Evolutionary conservation across 1,140 invertebrate species (phyloP), one percentile per base, ranked within the genome.

Genomic region (Brachionus asplanchnoidis): DNA sequence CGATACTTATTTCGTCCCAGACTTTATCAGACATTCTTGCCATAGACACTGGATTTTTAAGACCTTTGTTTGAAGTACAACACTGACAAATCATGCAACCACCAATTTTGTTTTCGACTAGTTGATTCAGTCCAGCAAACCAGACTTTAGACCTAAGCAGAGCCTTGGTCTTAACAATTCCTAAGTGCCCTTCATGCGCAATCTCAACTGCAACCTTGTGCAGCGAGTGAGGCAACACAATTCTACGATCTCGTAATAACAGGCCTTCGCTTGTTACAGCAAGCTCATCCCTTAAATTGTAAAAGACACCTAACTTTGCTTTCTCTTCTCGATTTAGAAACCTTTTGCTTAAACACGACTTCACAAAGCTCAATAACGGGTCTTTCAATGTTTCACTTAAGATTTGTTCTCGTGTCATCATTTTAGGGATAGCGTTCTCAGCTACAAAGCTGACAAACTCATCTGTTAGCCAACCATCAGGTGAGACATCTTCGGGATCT

Each of bases 151-250:
- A 77, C 75, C 85, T 46, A 0, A 87, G 44, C 50, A 86, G 75
- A 17, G 80, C 73, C 82, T 86, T 86, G 3, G 87, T 86, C 83
- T 85, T 85, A n/a, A 75, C 60, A 44, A 86, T 86, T 7, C 85
- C 86, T 28, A 86, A 60, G 68, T 86, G 85, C 32, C 79, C 85
- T 56, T 85, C 82, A 36, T 86, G 83, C 11, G 84, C 86, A 50
- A 85, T 60, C 80, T 84, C 84, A 26, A 86, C 85, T 3, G 84
- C 70, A 26, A 60, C 53, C 20, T 66, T 79, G 14, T 85, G 85
- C 3, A 86, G 68, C 20, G 28, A 84, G 3, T 53, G n/a, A 50
- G 85, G 87, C 9, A 86, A 73, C 3, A 87, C 77, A 23, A 87
- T 85, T 40, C 73, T 80, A 14, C 70, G 73, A 11, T 32, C 28